These are phyloP conservation scores for Pontoporia blainvillei DNA, from an alignment of 2,113 vertebrate genomes.

Conservation along the genomic window DNA sequence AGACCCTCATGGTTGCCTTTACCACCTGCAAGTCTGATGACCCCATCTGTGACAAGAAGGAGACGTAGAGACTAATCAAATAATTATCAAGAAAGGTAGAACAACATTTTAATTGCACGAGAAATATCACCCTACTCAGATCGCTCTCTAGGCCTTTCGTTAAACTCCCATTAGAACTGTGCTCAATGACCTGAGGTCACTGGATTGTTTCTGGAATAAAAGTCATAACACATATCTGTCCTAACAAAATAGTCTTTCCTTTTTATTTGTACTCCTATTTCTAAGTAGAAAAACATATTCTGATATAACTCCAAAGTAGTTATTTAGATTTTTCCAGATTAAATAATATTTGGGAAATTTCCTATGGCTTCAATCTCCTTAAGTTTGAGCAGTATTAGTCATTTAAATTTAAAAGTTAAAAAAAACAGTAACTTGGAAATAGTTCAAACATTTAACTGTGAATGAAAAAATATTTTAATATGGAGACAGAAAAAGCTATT, in stretches of 20 bases:
- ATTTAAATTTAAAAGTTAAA: background rate
- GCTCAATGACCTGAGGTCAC: background rate
- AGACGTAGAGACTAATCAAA: background rate
- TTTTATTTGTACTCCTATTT: background rate
- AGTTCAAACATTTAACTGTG: background rate
- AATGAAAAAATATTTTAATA: background rate
- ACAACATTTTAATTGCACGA: background rate
- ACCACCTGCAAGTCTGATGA: conserved; percentile 86
- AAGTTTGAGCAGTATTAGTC: background rate
- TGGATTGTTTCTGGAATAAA: background rate
- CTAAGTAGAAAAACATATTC: background rate
- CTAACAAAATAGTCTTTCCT: background rate
- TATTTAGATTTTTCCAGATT: background rate
- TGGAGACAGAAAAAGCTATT: background rate
- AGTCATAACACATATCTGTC: background rate
- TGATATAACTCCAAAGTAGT: background rate
- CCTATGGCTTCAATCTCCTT: background rate
- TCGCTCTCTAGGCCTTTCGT: background rate
- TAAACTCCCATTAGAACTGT: background rate
- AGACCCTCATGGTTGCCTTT: conserved; percentile 85
- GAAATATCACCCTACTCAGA: background rate
- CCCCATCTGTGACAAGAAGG: conserved; percentile 85
- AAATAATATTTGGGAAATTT: background rate
- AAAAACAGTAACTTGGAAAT: background rate
- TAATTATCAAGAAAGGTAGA: background rate